These are phyloP conservation scores for Xanthia togata DNA, from an alignment of 2,888 invertebrate genomes.

Conservation along the genomic window DNA sequence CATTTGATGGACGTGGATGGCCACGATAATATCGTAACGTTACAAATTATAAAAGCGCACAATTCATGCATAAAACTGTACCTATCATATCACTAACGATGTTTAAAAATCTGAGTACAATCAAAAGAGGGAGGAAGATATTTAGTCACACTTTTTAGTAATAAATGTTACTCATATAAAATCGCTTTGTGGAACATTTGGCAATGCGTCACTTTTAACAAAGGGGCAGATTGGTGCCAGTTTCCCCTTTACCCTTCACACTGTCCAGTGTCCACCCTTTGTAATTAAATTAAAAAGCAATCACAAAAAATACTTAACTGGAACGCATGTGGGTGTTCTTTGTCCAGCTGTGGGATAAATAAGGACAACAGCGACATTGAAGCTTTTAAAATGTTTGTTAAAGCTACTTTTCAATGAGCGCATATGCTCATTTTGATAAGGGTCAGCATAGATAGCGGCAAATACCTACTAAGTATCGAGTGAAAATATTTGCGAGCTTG, in stretches of 20 bases:
- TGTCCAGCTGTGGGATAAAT: constrained; percentile 22
- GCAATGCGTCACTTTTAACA: constrained; percentile 34
- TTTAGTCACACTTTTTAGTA: constrained; percentile 34
- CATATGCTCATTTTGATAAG: constrained; percentile 1
- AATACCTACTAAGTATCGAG: not conserved
- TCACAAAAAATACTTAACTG: constrained; percentile 33
- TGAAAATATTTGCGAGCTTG: not conserved
- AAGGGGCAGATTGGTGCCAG: constrained; percentile 34
- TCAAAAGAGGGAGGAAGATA: not conserved
- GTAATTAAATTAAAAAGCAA: constrained; percentile 45
- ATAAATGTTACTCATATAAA: constrained; percentile 29
- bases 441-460: not conserved
- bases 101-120: not conserved
- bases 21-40: too few species aligned
- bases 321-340: constrained; percentile 18
- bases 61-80: too few species aligned
- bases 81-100: too few species aligned
- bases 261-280: constrained; percentile 31
- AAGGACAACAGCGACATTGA: not conserved
- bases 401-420: not conserved
- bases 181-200: constrained; percentile 41
- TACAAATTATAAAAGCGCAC: too few species aligned
- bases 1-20: too few species aligned
- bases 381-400: constrained; percentile 10
- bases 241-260: constrained; percentile 5